A percentile compares a stretch with the other conserved stretches of the same genome.
Evolutionary conservation across 1,140 invertebrate species (phyloP).

Genomic region (Ptiloglossa arizonensis): DNA sequence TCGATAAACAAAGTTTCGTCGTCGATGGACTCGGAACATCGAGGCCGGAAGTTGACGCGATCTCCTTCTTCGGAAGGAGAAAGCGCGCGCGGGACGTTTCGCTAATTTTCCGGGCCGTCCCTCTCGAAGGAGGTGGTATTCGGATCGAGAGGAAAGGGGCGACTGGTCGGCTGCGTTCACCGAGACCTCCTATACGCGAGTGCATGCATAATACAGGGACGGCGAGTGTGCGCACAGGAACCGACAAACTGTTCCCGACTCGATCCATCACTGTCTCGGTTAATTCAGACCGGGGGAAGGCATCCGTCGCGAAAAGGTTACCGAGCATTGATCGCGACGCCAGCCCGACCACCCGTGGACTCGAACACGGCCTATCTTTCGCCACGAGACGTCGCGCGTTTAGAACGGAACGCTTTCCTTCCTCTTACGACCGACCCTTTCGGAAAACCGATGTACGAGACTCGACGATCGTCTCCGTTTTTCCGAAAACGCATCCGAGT

Average conservation of each 20-base stretch:
- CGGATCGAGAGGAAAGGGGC: slow-evolving; percentile 54
- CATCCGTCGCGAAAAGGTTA: slow-evolving; percentile 54
- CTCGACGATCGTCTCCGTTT: no score
- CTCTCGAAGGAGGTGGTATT: no score
- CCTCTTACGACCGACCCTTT: no score
- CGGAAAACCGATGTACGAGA: no score
- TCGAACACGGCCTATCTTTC: not conserved
- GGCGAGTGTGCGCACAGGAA: slow-evolving; percentile 28
- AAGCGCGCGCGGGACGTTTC: not conserved
- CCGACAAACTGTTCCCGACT: slow-evolving; percentile 33
- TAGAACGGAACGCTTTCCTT: no score
- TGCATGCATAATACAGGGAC: slow-evolving; percentile 43
- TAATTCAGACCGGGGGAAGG: slow-evolving; percentile 59
- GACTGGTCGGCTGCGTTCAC: slow-evolving; percentile 46
- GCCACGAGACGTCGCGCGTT: not conserved
- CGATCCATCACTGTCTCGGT: slow-evolving; percentile 69
- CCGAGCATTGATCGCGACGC: slow-evolving; percentile 56
- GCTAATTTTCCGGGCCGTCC: slow-evolving; percentile 29
- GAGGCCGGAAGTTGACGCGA: not conserved
- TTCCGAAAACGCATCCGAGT: not conserved
- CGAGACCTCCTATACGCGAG: slow-evolving; percentile 30
- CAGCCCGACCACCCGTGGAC: not conserved
- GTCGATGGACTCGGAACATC: not conserved
- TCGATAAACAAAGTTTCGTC: slow-evolving; percentile 5
- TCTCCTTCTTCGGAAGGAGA: no score